Evolutionary conservation across 2,888 invertebrate genomes (phyloP).

Genomic region (Lacanobia oleracea): DNA sequence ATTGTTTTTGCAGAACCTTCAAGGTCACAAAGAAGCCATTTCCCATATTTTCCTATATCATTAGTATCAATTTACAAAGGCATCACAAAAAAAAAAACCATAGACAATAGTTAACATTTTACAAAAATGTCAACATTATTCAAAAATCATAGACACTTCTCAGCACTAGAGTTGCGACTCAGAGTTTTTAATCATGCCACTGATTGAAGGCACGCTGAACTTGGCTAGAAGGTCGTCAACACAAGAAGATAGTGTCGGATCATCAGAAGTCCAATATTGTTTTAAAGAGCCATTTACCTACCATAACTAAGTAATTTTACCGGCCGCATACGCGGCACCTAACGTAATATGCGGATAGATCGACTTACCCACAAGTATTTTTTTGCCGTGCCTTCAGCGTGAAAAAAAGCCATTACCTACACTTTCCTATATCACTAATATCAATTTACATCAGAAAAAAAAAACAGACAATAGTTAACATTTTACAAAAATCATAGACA

Average conservation of each 20-base stretch:
- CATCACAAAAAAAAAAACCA: slow-evolving; percentile 16
- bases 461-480: slow-evolving; percentile 26
- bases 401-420: background rate
- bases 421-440: slow-evolving; percentile 9
- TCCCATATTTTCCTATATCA: background rate
- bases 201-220: slow-evolving; percentile 73
- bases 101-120: slow-evolving; percentile 29
- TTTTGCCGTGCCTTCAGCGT: background rate
- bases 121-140: too few relatives aligned
- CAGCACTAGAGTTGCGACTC: slow-evolving; percentile 73
- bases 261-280: background rate
- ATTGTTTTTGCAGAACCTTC: background rate
- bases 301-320: too few relatives aligned
- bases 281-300: background rate
- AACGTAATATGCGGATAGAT: background rate
- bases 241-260: too few relatives aligned
- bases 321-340: too few relatives aligned
- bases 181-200: slow-evolving; percentile 80
- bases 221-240: slow-evolving; percentile 93
- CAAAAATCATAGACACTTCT: slow-evolving; percentile 64
- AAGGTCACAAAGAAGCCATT: background rate
- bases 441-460: slow-evolving; percentile 28
- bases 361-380: background rate
- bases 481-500: slow-evolving; percentile 47
- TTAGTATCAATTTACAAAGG: slow-evolving; percentile 34